These are phyloP conservation scores for Myzus persicae DNA, from an alignment of 1,140 invertebrate genomes.

Conservation along the genomic window DNA sequence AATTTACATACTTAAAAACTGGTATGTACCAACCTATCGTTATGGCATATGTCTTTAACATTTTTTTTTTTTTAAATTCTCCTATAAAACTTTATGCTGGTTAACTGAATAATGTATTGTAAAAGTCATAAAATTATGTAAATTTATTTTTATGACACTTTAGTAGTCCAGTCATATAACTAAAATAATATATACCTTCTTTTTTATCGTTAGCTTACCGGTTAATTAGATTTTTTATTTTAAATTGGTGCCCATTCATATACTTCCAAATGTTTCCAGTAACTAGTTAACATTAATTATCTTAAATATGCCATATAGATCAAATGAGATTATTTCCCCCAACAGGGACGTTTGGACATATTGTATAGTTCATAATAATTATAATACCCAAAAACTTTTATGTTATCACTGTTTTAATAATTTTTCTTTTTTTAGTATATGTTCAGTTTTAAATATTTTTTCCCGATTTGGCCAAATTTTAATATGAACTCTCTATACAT, in stretches of 20 bases:
- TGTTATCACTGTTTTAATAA: background rate
- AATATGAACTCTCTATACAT: background rate
- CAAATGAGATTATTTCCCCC: background rate
- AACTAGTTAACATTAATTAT: background rate
- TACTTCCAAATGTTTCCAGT: background rate
- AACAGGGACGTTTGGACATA: background rate
- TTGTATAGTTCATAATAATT: background rate
- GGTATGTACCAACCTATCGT: background rate
- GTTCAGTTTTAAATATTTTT: background rate
- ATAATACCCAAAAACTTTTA: background rate
- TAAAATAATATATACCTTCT: background rate
- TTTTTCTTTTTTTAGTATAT: background rate
- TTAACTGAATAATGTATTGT: slow-evolving; percentile 25
- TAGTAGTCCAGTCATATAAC: background rate
- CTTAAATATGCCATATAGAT: background rate
- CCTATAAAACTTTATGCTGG: background rate
- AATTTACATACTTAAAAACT: background rate
- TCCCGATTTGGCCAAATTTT: background rate
- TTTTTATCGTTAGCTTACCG: background rate
- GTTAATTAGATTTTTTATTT: slow-evolving; percentile 33
- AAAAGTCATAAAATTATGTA: slow-evolving; percentile 22
- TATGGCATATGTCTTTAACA: background rate
- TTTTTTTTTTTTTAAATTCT: slow-evolving; percentile 15
- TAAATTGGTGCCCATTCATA: background rate
- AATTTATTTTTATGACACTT: slow-evolving; percentile 37